phyloP scores from a whole-genome alignment of 1,140 invertebrate species.

The Lerema accius region DNA sequence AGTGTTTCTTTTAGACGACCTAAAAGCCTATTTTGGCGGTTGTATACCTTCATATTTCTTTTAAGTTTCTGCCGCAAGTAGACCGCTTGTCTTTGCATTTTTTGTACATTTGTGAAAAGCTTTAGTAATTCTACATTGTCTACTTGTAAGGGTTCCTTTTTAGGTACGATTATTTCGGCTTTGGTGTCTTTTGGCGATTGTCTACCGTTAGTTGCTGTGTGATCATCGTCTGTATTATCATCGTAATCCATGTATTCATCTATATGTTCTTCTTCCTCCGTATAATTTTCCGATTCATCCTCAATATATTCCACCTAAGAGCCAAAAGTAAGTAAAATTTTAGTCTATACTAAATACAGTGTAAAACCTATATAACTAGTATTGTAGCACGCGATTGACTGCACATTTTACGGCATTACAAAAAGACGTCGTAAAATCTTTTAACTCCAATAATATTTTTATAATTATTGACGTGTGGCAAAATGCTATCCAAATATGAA shows the following conservation, averaged over 20 bases:
- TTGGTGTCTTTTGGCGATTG: slow-evolving; percentile 13
- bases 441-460: too few relatives aligned
- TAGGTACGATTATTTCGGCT: background rate
- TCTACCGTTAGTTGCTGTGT: slow-evolving; percentile 17
- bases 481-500: too few relatives aligned
- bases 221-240: slow-evolving; percentile 29
- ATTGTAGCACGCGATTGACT: too few relatives aligned
- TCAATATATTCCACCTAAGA: slow-evolving; percentile 77
- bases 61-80: slow-evolving; percentile 63
- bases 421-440: too few relatives aligned
- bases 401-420: too few relatives aligned
- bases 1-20: slow-evolving; percentile 60
- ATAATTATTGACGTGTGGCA: too few relatives aligned
- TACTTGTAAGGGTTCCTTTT: slow-evolving; percentile 28
- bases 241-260: slow-evolving; percentile 55
- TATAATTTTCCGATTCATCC: slow-evolving; percentile 65
- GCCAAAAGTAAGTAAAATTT: slow-evolving; percentile 22
- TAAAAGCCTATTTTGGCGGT: slow-evolving; percentile 59
- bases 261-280: slow-evolving; percentile 48
- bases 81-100: slow-evolving; percentile 64
- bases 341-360: too few relatives aligned
- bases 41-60: slow-evolving; percentile 60
- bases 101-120: slow-evolving; percentile 73
- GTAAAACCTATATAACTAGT: too few relatives aligned
- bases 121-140: slow-evolving; percentile 63